A percentile compares a stretch with the other conserved stretches of the same genome.
Conservation (phyloP, 2,888 invertebrate species). For the Hypena proboscidalis region DNA sequence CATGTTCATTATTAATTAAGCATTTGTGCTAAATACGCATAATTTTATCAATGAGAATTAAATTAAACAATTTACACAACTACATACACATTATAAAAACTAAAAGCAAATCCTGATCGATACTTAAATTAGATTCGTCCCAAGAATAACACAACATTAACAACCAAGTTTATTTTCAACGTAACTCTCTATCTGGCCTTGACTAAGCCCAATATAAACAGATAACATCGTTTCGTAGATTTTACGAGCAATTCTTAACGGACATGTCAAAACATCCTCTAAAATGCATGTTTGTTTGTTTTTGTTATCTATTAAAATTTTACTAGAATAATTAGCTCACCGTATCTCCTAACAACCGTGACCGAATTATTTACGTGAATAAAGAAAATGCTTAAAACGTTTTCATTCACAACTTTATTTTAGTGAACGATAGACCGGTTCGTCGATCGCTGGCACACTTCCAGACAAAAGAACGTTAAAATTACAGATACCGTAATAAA, state of each 20-base stretch:
- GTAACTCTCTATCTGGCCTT: constrained; percentile 49
- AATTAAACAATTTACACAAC: no score
- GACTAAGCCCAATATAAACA: constrained; percentile 51
- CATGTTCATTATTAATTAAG: no score
- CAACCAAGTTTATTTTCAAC: constrained; percentile 12
- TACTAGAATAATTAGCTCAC: constrained; percentile 26
- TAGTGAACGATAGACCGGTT: constrained; percentile 16
- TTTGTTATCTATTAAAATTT: constrained; percentile 10
- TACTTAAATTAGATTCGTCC: not conserved
- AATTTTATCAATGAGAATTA: no score
- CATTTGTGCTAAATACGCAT: no score
- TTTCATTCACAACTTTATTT: constrained; percentile 43
- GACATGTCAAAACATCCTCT: not conserved
- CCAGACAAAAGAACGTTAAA: constrained; percentile 49
- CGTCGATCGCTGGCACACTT: constrained; percentile 51
- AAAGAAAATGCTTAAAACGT: constrained; percentile 17
- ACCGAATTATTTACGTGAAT: constrained; percentile 27
- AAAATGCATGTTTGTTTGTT: constrained; percentile 1
- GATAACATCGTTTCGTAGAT: constrained; percentile 46
- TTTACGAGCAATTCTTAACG: constrained; percentile 42
- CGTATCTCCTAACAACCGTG: constrained; percentile 24
- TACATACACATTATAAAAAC: no score
- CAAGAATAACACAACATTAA: not conserved
- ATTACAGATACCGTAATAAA: constrained; percentile 48
- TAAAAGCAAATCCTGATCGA: not conserved